These are phyloP conservation scores for Saguinus midas DNA, from an alignment of 2,113 vertebrate species.

Conservation along the genomic window DNA sequence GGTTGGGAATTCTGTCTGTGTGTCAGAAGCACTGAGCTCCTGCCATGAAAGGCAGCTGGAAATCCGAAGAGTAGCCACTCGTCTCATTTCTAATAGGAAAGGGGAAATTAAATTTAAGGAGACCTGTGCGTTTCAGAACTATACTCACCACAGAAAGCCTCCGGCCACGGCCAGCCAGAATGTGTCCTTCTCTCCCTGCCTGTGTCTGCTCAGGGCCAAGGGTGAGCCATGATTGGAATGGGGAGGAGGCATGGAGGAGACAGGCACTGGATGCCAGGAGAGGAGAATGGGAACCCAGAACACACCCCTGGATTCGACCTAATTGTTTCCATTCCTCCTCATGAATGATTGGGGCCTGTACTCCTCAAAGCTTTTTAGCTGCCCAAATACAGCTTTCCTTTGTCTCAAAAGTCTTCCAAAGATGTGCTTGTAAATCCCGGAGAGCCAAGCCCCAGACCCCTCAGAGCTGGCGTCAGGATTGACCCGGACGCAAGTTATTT, in stretches of 20 bases:
- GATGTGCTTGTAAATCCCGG: not conserved
- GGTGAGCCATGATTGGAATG: not conserved
- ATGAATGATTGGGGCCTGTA: not conserved
- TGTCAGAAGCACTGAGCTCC: not conserved
- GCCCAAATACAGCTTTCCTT: not conserved
- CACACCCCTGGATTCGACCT: not conserved
- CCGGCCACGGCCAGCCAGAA: not conserved
- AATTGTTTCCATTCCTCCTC: conserved; percentile 62
- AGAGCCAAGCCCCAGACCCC: not conserved
- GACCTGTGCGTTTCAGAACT: not conserved
- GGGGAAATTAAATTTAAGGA: not conserved
- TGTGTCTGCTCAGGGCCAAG: not conserved
- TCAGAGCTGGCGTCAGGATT: conserved; percentile 33
- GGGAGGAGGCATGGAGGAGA: not conserved
- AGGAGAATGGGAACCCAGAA: not conserved
- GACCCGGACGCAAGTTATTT: conserved; percentile 67
- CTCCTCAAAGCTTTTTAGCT: not conserved
- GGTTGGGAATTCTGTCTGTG: not conserved
- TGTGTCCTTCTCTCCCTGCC: not conserved
- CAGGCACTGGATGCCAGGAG: not conserved
- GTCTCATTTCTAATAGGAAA: not conserved
- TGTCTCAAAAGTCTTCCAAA: conserved; percentile 32
- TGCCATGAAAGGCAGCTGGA: not conserved
- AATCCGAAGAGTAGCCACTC: not conserved
- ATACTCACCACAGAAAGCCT: not conserved